These are phyloP conservation scores for Varanus salvator DNA, from an alignment of 2,113 vertebrate species.

Conservation along the genomic window DNA sequence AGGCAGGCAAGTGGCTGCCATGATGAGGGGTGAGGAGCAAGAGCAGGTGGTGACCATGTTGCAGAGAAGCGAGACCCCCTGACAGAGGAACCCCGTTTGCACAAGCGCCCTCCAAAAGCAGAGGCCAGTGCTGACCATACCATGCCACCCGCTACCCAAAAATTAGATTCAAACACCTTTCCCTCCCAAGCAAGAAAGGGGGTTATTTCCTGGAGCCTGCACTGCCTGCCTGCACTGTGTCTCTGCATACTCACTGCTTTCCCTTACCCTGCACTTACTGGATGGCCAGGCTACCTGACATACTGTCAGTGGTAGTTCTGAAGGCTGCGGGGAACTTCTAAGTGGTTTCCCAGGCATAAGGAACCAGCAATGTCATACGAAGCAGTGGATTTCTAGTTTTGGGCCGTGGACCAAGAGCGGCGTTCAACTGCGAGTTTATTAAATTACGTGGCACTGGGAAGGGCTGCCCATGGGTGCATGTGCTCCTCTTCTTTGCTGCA, in stretches of 20 bases:
- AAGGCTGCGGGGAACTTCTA: neutral
- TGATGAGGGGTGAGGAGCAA: too few relatives aligned
- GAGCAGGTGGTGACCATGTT: too few relatives aligned
- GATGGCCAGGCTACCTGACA: conserved; percentile 18
- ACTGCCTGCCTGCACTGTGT: neutral
- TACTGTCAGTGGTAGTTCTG: neutral
- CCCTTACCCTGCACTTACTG: neutral
- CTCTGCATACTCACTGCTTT: conserved; percentile 14
- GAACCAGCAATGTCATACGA: conserved; percentile 37
- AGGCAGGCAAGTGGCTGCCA: too few relatives aligned
- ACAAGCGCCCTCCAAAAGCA: too few relatives aligned
- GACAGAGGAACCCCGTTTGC: too few relatives aligned
- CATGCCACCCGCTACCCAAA: neutral
- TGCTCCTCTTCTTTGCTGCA: neutral
- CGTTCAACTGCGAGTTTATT: conserved; percentile 64
- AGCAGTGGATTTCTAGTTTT: conserved; percentile 31
- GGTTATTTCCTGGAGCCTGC: neutral
- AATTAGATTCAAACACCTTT: neutral
- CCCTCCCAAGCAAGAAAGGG: neutral
- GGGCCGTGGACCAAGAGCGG: conserved; percentile 29
- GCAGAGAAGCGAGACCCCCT: too few relatives aligned
- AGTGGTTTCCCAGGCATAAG: neutral
- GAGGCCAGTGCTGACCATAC: too few relatives aligned
- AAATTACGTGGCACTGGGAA: conserved; percentile 54
- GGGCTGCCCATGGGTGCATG: neutral